Percentiles rank a stretch among this genome's conserved stretches.
Evolutionary conservation across 2,113 vertebrate species (phyloP).

Genomic region (Stigmatopora argus): DNA sequence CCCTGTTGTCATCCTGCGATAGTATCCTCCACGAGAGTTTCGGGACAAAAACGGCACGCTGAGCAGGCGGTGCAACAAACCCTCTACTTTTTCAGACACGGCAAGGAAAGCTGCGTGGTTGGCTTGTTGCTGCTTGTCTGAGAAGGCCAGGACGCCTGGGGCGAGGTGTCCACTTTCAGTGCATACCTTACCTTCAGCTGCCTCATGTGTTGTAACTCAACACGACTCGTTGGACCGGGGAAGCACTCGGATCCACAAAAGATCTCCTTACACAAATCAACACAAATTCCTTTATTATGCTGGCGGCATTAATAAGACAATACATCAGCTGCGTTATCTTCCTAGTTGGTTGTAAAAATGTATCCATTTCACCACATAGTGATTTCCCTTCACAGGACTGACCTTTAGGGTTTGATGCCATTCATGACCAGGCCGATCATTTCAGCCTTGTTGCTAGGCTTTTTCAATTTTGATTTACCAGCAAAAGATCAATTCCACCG

Average conservation of each 20-base stretch:
- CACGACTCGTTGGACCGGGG: conserved; percentile 63
- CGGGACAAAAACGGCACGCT: conserved; percentile 29
- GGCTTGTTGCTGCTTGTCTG: conserved; percentile 64
- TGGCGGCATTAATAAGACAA: conserved; percentile 51
- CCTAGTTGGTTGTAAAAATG: conserved; percentile 10
- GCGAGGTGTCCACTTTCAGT: conserved; percentile 72
- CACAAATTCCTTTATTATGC: conserved; percentile 59
- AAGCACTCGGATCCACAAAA: conserved; percentile 43
- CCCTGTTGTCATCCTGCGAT: conserved; percentile 35
- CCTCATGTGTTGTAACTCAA: conserved; percentile 70
- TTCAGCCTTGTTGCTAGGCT: conserved; percentile 29
- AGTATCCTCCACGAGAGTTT: conserved; percentile 39
- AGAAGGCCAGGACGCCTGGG: conserved; percentile 67
- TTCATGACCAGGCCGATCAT: conserved; percentile 29
- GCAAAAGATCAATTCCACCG: conserved; percentile 17
- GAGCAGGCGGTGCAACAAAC: conserved; percentile 36
- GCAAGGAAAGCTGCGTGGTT: conserved; percentile 44
- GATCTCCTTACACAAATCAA: conserved; percentile 60
- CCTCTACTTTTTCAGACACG: conserved; percentile 46
- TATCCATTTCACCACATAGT: conserved; percentile 35
- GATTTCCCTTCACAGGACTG: conserved; percentile 23
- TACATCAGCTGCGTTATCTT: conserved; percentile 41
- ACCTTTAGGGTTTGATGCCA: conserved; percentile 29
- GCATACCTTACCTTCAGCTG: conserved; percentile 72
- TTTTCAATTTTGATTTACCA: conserved; percentile 28